Conservation (phyloP, 1,140 invertebrate genomes). For the Euglossa dilemma region DNA sequence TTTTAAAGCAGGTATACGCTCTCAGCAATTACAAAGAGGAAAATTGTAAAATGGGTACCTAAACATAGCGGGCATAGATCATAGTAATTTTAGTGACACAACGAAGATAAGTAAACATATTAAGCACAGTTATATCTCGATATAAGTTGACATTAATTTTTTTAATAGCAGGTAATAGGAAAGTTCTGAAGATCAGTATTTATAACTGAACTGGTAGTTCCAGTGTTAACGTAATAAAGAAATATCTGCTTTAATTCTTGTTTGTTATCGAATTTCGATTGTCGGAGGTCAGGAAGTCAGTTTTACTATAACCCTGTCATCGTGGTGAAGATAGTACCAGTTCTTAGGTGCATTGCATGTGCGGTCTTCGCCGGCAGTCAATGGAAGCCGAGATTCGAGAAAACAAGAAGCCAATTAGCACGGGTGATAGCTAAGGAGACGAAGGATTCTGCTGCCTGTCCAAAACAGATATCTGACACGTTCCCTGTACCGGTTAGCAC, state of each 20-base stretch:
- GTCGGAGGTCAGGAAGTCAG: neutral
- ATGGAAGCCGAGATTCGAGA: constrained; percentile 6
- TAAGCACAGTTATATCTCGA: no score
- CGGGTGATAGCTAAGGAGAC: constrained; percentile 11
- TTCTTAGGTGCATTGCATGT: neutral
- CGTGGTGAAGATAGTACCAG: neutral
- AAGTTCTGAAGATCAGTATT: no score
- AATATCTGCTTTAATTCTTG: neutral
- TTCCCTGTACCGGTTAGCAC: constrained; percentile 2
- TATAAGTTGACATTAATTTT: no score
- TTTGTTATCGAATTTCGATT: neutral
- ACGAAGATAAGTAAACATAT: no score
- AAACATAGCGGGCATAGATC: no score
- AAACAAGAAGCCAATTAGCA: constrained; percentile 41
- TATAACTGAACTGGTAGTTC: no score
- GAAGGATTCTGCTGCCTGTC: constrained; percentile 33
- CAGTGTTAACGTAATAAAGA: no score
- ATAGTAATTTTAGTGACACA: no score
- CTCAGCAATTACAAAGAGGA: no score
- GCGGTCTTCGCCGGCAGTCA: neutral
- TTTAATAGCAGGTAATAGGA: no score
- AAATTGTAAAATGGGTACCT: no score
- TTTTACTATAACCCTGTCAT: neutral
- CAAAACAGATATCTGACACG: constrained; percentile 37
- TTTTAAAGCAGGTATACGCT: no score